Conservation (phyloP, 2,888 invertebrate genomes). For the Dynastes grantii region DNA sequence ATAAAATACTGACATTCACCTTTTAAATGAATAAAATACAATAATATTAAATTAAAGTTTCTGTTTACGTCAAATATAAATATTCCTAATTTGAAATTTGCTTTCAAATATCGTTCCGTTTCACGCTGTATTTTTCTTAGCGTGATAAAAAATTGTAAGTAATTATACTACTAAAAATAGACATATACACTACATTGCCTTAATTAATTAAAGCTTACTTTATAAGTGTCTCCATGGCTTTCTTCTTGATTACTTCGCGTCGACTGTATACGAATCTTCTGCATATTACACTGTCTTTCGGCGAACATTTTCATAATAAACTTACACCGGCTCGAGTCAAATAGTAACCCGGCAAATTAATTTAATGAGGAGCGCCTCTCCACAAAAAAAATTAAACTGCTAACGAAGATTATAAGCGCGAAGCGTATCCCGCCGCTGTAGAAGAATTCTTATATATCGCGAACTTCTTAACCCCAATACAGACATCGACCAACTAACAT, state of each 20-base stretch:
- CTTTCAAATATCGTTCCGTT: no score
- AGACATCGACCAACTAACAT: constrained; percentile 38
- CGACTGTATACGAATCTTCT: constrained; percentile 33
- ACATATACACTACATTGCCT: no score
- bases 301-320: constrained; percentile 44
- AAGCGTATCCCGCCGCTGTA: not conserved
- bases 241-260: constrained; percentile 27
- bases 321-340: not conserved
- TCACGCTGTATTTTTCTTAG: no score
- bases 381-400: no score
- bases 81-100: no score
- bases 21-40: no score
- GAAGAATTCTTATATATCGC: not conserved
- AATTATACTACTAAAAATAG: no score
- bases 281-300: constrained; percentile 39
- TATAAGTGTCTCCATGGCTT: constrained; percentile 38
- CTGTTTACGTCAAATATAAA: no score
- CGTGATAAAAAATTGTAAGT: no score
- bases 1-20: no score
- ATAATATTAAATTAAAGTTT: no score
- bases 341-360: constrained; percentile 5
- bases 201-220: constrained; percentile 35
- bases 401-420: not conserved
- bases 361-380: no score
- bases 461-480: constrained; percentile 31